Evolutionary conservation across 2,113 vertebrate species (phyloP), one percentile per base, ranked within the genome.

Genomic region (Todiramphus saurophagus): DNA sequence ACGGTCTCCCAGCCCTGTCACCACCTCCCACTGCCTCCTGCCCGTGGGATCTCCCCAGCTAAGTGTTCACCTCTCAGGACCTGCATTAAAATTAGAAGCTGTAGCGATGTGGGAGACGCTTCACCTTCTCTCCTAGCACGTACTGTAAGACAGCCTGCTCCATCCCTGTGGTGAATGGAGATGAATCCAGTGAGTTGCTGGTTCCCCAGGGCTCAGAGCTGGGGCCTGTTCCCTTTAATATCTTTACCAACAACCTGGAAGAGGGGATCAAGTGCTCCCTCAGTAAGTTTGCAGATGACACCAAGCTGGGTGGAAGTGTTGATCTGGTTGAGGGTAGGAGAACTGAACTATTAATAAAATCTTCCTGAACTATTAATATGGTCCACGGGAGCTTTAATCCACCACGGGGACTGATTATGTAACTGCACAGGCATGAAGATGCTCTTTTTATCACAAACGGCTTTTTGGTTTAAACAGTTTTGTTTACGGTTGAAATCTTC

Each of bases 341-440:
- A 19, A 23, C 37, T 9, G 28, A 94, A 89, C 89, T 94, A 94
- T 95, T 95, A 94, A 91, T 90, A 94, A 92, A 90, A 93, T 80
- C 48, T 93, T 69, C 53, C 81, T 79, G 58, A 93, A 69, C 83
- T 89, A 76, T 89, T 94, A 90, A 76, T 93, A 79, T 0, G 0
- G 25, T 85, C 50, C 74, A 59, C 91, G 64, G 74, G 80, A 95
- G 41, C 1, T 87, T 82, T 94, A 83, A 94, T 80, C 64, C 50
- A 46, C 72, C 3, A 14, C 0, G 0, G 53, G 25, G 73, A 67
- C 46, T 76, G 87, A 46, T 95, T 95, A 95, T 75, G 16, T 88
- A 91, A 95, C 84, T 41, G 69, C 23, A 81, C 11, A 77, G 67
- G 41, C 43, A 90, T 19, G 17, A 67, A 86, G 46, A 89, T 77